Conservation (phyloP, 2,113 vertebrate species). For the Rattus norvegicus region GRCr8 NC_086024.1:17212001-17212500, state of each 20-base stretch:
- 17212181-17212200: constrained; percentile 94
- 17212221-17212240: constrained; percentile 93
- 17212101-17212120: constrained; percentile 86
- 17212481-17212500: background rate
- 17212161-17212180: constrained; percentile 92
- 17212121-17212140: constrained; percentile 90
- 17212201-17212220: constrained; percentile 94
- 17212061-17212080: constrained; percentile 92
- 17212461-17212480: background rate
- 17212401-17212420: background rate
- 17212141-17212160: constrained; percentile 93
- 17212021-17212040: constrained; percentile 94
- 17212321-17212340: background rate
- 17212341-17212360: background rate
- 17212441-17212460: background rate
- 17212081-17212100: constrained; percentile 92
- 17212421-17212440: background rate
- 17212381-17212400: background rate
- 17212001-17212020: constrained; percentile 96
- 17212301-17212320: background rate
- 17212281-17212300: background rate
- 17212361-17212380: background rate
- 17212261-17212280: constrained; percentile 93
- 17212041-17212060: constrained; percentile 89
- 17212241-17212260: constrained; percentile 91